A percentile compares a stretch with the other conserved stretches of the same genome.
These are phyloP conservation scores for Lerista edwardsae DNA, from an alignment of 2,797 vertebrate species.

Conservation along the genomic window DNA sequence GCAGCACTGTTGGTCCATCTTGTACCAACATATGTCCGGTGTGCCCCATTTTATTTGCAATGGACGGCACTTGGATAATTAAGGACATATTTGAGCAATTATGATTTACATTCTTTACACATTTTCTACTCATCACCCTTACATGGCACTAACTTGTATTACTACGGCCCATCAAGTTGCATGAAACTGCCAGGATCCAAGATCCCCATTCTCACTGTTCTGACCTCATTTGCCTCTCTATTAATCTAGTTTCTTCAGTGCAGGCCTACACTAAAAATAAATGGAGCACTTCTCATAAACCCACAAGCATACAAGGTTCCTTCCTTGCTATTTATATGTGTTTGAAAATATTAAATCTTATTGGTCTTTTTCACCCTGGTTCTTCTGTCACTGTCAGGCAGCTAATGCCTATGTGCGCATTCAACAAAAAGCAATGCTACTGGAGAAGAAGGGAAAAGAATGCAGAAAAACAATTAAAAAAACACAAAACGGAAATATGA, in stretches of 20 bases:
- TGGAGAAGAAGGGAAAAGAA: fast-evolving
- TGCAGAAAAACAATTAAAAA: neutral
- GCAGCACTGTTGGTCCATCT: too few relatives aligned
- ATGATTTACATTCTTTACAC: neutral
- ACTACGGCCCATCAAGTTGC: neutral
- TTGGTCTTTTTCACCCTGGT: neutral
- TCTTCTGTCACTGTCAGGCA: neutral
- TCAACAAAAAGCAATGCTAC: neutral
- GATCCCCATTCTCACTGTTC: neutral
- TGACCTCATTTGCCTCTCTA: neutral
- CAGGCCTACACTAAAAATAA: neutral
- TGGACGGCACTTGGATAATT: neutral
- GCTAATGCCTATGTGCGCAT: neutral
- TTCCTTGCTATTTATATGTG: neutral
- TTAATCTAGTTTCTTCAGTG: neutral
- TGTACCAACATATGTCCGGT: too few relatives aligned
- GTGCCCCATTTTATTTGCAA: neutral
- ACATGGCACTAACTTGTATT: neutral
- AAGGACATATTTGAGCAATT: too few relatives aligned
- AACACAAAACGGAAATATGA: neutral
- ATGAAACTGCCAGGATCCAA: neutral
- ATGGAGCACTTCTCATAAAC: neutral
- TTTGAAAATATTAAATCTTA: neutral
- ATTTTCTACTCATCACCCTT: neutral
- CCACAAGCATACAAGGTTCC: neutral